Evolutionary conservation across 1,140 invertebrate genomes (phyloP), one percentile per base, ranked within the genome.

Genomic region (Panagrolaimus sp.): DNA sequence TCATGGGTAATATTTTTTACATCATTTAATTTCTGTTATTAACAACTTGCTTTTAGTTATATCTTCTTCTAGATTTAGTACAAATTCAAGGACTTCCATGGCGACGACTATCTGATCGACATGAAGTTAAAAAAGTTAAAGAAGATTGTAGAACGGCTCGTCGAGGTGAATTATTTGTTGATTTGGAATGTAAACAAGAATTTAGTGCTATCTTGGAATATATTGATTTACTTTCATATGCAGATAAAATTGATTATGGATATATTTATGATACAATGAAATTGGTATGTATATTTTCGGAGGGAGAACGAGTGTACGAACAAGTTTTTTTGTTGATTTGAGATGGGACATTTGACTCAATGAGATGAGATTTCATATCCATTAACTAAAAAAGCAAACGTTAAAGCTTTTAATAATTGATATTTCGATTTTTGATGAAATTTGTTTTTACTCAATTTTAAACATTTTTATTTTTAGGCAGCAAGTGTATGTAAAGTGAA

Each of bases 11-110:
- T 76, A 76, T 44, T 51, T 76, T 3, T n/a, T 76, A 4, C n/a
- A 76, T 1, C 70, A 76, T 47, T 61, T 76, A 14, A 68, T 76
- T n/a, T n/a, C n/a, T n/a, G n/a, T n/a, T n/a, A n/a, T n/a, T n/a
- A n/a, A n/a, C n/a, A n/a, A n/a, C n/a, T n/a, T n/a, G n/a, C n/a
- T n/a, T n/a, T n/a, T n/a, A n/a, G 23, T 70, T 76, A 27, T 76
- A 76, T 44, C 63, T 76, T 3, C n/a, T 76, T 1, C n/a, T 76
- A 1, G 73, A 76, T 47, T 61, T 76, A 14, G 68, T 76, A 23
- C 16, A 42, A 27, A 25, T 63, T 11, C 7, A 13, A 31, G 74
- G 72, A 25, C 38, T 73, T 23, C 72, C 72, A 43, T 73, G 72
- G 72, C 61, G 68, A n/a, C 27, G 51, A 9, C 16, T 73, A 23